phyloP scores from a whole-genome alignment of 1,140 invertebrate genomes.

The Bombus waltoni region DNA sequence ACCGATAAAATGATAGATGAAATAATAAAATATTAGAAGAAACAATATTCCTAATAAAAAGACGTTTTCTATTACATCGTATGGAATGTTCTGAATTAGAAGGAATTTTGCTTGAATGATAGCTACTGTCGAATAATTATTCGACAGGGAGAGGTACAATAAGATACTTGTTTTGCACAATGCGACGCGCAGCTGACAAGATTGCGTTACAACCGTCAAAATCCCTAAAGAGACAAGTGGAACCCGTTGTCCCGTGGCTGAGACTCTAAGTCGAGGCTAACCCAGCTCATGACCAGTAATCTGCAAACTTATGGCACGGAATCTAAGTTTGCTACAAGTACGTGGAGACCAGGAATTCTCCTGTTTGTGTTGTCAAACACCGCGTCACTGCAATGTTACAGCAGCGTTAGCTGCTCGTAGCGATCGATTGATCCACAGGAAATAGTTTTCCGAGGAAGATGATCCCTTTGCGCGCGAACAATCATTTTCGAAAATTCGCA shows the following conservation, averaged over 20 bases:
- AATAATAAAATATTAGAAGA: no score
- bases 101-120: neutral
- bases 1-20: no score
- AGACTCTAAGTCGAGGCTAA: slow-evolving; percentile 8
- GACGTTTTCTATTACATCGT: no score
- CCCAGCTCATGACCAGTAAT: neutral
- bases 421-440: no score
- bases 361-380: neutral
- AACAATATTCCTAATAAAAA: no score
- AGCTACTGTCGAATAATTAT: slow-evolving; percentile 4
- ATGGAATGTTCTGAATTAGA: no score
- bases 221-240: slow-evolving; percentile 19
- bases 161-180: slow-evolving; percentile 9
- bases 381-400: neutral
- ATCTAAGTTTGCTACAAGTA: neutral
- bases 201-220: neutral
- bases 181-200: neutral
- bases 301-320: neutral
- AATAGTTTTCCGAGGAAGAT: neutral
- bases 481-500: neutral
- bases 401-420: no score
- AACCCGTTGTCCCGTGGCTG: neutral
- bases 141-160: neutral
- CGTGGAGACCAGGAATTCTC: neutral
- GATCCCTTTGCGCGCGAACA: no score